Base-by-base conservation (phyloP, 2,113 vertebrate species). In the Ciconia stormi region DNA sequence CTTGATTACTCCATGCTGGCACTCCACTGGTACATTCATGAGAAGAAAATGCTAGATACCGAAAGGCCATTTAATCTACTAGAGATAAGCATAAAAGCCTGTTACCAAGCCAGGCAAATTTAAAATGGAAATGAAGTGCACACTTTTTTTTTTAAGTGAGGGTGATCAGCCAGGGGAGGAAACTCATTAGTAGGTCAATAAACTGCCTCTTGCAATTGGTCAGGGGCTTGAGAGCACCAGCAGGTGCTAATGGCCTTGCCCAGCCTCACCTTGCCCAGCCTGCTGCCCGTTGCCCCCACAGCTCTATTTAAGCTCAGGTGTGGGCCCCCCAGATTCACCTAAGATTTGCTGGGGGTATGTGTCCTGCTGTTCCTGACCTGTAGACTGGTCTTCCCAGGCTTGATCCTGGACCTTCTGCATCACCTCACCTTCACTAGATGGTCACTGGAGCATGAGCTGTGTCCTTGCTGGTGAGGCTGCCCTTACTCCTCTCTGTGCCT, bases 361-460 rank as follows among this genome's bases (percentile, higher is more conserved):
- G 13, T n/a, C 38, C 19, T 67, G 80, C 40, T 26, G 10, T 10
- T 61, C 20, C 34, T 61, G 38, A 11, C 11, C 29, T 27, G 2
- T 14, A 34, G 23, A 0, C 4, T 26, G 36, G 3, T 55, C 27
- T 40, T 47, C 17, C 8, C 62, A n/a, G 8, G 0, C 20, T 25
- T 25, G n/a, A n/a, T 42, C 44, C 38, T 32, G 47, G 30, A 13
- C 19, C 52, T 82, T 25, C 42, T 88, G 36, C 42, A 32, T 27
- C 16, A 1, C 38, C 10, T 73, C 17, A 2, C 5, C 22, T 85
- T 61, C 34, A 11, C 23, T 8, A 32, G 56, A 20, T 25, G 27
- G 3, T 11, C 11, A 2, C 32, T 7, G 44, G 17, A 20, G 9
- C 16, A 10, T 0, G 0, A 53, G 8, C 13, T 22, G 19, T 1